Evolutionary conservation across 1,140 invertebrate genomes (phyloP), one percentile per base, ranked within the genome.

Genomic region (Euwallacea fornicatus): DNA sequence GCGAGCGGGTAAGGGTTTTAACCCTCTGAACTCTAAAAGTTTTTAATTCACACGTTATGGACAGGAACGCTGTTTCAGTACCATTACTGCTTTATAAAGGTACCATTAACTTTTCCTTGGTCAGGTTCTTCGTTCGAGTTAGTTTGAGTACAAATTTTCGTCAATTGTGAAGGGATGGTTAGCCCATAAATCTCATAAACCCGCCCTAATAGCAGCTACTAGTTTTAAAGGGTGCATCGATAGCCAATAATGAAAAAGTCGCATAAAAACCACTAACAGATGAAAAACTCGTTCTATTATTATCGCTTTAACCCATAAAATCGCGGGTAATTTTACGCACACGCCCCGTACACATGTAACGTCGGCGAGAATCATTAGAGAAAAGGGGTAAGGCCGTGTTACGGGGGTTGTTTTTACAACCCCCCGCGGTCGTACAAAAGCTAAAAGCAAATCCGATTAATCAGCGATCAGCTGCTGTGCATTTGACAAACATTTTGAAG

Each of bases 321-420:
- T 66, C 70, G 64, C 42, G 44, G 70, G 70, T 59, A 72, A 72
- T 72, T 72, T 72, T 72, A 59, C 70, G 70, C 70, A 72, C 70
- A 72, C 70, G 70, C 70, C 70, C 70, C 64, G 70, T 72, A 72
- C 70, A 72, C 70, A 72, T 72, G 70, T 72, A 72, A 54, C 63
- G 63, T 61, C 55, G 70, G 70, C 63, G 60, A 66, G 53, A 66
- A 66, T 54, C 46, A 72, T 67, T 67, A 66, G 55, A 64, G 41
- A 41, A 72, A 72, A 72, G 70, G 70, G 70, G 70, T 72, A 72
- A 66, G 64, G 54, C 50, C 58, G 65, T 72, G 62, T 72, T 43
- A 54, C 63, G 64, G 70, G 69, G 70, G 70, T 72, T 66, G 70
- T 66, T 72, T 72, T 72, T 72, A 72, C 70, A 72, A 72, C 56